Conservation (phyloP, 2,797 vertebrate species). For the Pteropus rufus region DNA sequence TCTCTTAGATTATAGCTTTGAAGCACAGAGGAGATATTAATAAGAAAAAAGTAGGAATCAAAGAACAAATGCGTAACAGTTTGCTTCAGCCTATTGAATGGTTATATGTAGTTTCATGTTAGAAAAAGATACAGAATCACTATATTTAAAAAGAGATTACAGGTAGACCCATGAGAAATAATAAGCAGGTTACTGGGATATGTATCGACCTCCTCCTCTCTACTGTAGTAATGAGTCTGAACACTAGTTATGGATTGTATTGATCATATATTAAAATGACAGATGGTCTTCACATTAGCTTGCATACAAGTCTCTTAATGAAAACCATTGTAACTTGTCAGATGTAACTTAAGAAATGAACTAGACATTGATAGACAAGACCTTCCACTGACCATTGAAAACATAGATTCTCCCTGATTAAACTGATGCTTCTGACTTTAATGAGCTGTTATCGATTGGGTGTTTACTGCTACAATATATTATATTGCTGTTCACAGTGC, state of each 20-base stretch:
- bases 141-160: constrained; percentile 30
- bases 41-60: not conserved
- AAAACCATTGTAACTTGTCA: constrained; percentile 71
- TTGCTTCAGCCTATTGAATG: constrained; percentile 26
- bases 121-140: constrained; percentile 21
- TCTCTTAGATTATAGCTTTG: not conserved
- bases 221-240: constrained; percentile 76
- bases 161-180: constrained; percentile 60
- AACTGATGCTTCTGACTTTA: constrained; percentile 52
- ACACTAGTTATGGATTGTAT: constrained; percentile 71
- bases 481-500: not conserved
- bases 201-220: constrained; percentile 74
- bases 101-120: constrained; percentile 53
- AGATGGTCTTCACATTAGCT: constrained; percentile 79
- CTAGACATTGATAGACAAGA: constrained; percentile 79
- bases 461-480: constrained; percentile 47
- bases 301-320: constrained; percentile 65
- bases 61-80: not conserved
- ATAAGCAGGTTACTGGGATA: constrained; percentile 56
- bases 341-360: constrained; percentile 64
- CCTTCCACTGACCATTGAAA: constrained; percentile 66
- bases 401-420: constrained; percentile 63
- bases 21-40: not conserved
- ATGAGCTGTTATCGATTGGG: constrained; percentile 66
- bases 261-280: constrained; percentile 80